Evolutionary conservation across 2,113 vertebrate genomes (phyloP), one percentile per base, ranked within the genome.

Genomic region (Zosterops lateralis): DNA sequence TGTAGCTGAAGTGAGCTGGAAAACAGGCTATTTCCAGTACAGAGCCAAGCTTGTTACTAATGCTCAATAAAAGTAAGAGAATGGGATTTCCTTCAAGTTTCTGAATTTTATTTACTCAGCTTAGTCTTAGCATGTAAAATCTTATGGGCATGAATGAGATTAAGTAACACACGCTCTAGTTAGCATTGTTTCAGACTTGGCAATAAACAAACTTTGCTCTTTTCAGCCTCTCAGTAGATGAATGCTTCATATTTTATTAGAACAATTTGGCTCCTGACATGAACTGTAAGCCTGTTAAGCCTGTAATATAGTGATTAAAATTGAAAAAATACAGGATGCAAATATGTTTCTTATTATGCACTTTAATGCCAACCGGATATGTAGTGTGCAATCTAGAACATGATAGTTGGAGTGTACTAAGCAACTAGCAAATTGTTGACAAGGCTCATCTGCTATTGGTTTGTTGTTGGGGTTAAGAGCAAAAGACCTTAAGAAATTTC

Each of bases 291-390:
- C 84, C 93, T 84, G 91, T 96, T 97, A 97, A 95, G 90, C 87
- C 88, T 95, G 75, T 94, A 93, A 94, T 91, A 83, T 78, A 93
- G 87, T 85, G 89, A 81, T 96, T 93, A 94, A 95, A 91, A 95
- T 86, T 97, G 95, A 95, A 96, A 96, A 97, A 98, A 97, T 96
- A 97, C 98, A 98, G 98, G 98, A 98, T 98, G 97, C 93, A 96
- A 94, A 96, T 97, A 97, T 98, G 98, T 98, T 98, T 97, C 98
- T 98, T 98, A 98, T 99, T 98, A 98, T 94, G 86, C 66, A 67
- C 86, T 95, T 92, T 97, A 97, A 97, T 97, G 94, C 72, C 81
- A 95, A 96, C 95, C 96, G 96, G 96, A 97, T 94, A 91, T 82
- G 76, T 71, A 91, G 56, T 92, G 84, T 92, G 90, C 78, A 61